Base-by-base conservation (phyloP, 2,888 invertebrate genomes). In the Caenorhabditis plicata region DNA sequence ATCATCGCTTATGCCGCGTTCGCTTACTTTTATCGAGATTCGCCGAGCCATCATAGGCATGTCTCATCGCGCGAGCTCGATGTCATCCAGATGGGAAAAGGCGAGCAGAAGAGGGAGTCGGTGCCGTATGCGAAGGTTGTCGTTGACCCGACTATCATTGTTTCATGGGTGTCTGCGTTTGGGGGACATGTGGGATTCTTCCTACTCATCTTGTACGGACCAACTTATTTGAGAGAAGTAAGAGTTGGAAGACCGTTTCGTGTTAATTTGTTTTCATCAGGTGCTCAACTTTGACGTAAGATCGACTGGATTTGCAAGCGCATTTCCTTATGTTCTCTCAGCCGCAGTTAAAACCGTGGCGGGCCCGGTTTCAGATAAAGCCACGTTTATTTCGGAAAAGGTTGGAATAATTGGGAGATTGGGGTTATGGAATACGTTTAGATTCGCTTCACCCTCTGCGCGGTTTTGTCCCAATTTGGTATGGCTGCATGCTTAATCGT, bases 171-270 rank as follows among this genome's bases (percentile, higher is more conserved):
- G 8, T 58, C 52, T 2, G 38, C 46, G 20, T 35, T 62, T 3
- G 71, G 71, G 4, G 71, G 71, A 15, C 66, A 64, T 15, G 39
- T 71, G 13, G 71, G 68, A 9, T 71, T 71, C 38, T 64, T 64
- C 43, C 46, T 61, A 8, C 47, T 71, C 15, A 41, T 67, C 1
- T 48, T 67, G 8, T 71, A 68, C 44, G 71, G 71, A 40, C 71
- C 71, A 4, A 57, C 64, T 27, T 71, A 68, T 44, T 52, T 71
- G 39, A 64, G 65, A 22, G 51, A 52, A n/a, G n/a, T n/a, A n/a
- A n/a, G n/a, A n/a, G n/a, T n/a, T n/a, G n/a, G n/a, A n/a, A n/a
- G n/a, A n/a, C n/a, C n/a, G n/a, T n/a, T n/a, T n/a, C n/a, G n/a
- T n/a, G n/a, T n/a, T n/a, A n/a, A n/a, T n/a, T n/a, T n/a, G n/a